Conservation (phyloP, 2,113 vertebrate species). For the Podiceps cristatus region DNA sequence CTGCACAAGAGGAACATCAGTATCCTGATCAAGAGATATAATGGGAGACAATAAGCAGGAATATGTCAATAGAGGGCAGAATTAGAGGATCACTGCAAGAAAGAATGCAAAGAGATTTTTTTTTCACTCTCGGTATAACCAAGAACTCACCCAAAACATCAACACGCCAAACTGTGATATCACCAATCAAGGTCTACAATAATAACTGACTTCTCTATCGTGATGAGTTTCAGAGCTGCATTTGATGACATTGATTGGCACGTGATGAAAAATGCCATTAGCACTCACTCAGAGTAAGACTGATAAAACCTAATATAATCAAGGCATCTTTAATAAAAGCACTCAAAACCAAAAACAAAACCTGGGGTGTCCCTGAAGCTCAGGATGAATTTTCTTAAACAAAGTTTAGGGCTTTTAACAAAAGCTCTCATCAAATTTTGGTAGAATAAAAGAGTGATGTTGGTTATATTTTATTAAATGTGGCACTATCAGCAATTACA, state of each 20-base stretch:
- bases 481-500: not conserved
- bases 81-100: conserved; percentile 14
- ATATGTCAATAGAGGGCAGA: conserved; percentile 50
- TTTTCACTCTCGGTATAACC: not conserved
- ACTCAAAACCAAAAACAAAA: not conserved
- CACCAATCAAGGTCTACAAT: not conserved
- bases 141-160: not conserved
- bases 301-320: not conserved
- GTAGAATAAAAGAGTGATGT: not conserved
- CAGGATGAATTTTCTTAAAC: not conserved
- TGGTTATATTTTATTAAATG: not conserved
- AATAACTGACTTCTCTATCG: not conserved
- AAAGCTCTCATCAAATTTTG: not conserved
- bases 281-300: not conserved
- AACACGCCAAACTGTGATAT: not conserved
- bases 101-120: conserved; percentile 39
- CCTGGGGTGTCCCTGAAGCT: not conserved
- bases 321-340: not conserved
- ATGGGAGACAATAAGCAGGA: conserved; percentile 60
- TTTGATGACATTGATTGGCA: not conserved
- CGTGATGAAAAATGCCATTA: not conserved
- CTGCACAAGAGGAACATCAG: conserved; percentile 53
- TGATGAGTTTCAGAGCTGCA: not conserved
- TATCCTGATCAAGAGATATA: conserved; percentile 64
- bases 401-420: not conserved